Conservation (phyloP, 1,140 invertebrate genomes). For the Lucilia sericata region DNA sequence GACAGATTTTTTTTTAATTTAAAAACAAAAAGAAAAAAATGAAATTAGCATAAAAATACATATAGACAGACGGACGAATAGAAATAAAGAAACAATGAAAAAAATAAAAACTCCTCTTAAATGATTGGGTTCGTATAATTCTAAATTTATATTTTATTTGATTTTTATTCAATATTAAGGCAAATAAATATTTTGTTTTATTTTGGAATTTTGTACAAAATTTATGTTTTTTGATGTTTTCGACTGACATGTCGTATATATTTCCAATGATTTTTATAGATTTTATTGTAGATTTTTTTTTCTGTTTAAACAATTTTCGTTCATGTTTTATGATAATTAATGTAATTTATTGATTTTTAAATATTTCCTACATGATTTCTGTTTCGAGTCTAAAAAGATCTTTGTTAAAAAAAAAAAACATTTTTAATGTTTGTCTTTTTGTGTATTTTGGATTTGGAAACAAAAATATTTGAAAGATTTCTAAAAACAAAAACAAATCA, state of each 20-base stretch:
- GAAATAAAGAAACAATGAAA: background rate
- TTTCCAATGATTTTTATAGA: constrained; percentile 38
- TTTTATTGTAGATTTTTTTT: constrained; percentile 14
- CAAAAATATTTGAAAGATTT: background rate
- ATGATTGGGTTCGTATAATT: background rate
- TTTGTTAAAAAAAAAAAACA: background rate
- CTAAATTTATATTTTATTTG: constrained; percentile 14
- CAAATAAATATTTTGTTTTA: background rate
- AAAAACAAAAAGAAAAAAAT: background rate
- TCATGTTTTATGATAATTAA: constrained; percentile 44
- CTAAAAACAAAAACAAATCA: background rate
- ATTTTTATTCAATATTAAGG: background rate
- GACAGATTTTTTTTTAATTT: constrained; percentile 24
- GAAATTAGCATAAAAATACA: background rate
- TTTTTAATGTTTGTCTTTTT: background rate
- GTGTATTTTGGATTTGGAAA: background rate
- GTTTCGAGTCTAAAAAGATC: background rate
- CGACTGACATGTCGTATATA: constrained; percentile 31
- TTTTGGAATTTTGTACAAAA: background rate
- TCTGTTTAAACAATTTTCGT: constrained; percentile 27
- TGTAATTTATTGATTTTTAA: constrained; percentile 42
- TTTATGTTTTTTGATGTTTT: constrained; percentile 37
- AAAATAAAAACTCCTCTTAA: background rate
- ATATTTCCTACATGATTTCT: constrained; percentile 30
- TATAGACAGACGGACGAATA: background rate